phyloP scores from a whole-genome alignment of 1,140 invertebrate genomes.

The Mylabris phalerata region DNA sequence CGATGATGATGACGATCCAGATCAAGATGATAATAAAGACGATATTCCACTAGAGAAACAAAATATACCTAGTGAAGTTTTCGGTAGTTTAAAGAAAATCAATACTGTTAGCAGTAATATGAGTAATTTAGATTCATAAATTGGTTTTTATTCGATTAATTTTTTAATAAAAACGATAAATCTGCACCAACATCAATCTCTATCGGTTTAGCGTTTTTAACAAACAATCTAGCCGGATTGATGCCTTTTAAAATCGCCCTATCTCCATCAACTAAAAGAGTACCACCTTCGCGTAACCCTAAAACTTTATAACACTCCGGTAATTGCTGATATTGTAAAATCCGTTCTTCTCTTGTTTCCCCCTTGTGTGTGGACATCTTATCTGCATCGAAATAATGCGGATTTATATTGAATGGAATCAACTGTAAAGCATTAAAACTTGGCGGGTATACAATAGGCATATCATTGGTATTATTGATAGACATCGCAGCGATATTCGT shows the following conservation, averaged over 20 bases:
- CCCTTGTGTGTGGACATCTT: conserved; percentile 61
- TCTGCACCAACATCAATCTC: background rate
- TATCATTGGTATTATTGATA: conserved; percentile 79
- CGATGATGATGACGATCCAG: conserved; percentile 71
- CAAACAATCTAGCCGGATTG: background rate
- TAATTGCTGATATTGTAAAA: background rate
- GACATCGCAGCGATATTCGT: conserved; percentile 73
- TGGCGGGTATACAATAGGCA: conserved; percentile 75
- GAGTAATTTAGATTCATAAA: too few species aligned
- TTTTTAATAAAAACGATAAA: background rate
- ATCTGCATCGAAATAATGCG: conserved; percentile 69
- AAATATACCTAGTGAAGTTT: conserved; percentile 75
- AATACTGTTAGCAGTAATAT: too few species aligned
- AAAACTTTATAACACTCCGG: background rate
- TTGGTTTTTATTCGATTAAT: background rate
- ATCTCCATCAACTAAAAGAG: background rate
- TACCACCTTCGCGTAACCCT: background rate
- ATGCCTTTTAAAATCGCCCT: background rate
- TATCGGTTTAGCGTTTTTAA: background rate
- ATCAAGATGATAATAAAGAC: conserved; percentile 57
- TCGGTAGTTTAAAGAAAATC: conserved; percentile 63
- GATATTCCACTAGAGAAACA: conserved; percentile 69
- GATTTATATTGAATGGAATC: conserved; percentile 81
- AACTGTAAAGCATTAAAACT: conserved; percentile 64
- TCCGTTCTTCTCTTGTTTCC: conserved; percentile 55